phyloP scores from a whole-genome alignment of 2,797 vertebrate genomes.

The Todus mexicanus region DNA sequence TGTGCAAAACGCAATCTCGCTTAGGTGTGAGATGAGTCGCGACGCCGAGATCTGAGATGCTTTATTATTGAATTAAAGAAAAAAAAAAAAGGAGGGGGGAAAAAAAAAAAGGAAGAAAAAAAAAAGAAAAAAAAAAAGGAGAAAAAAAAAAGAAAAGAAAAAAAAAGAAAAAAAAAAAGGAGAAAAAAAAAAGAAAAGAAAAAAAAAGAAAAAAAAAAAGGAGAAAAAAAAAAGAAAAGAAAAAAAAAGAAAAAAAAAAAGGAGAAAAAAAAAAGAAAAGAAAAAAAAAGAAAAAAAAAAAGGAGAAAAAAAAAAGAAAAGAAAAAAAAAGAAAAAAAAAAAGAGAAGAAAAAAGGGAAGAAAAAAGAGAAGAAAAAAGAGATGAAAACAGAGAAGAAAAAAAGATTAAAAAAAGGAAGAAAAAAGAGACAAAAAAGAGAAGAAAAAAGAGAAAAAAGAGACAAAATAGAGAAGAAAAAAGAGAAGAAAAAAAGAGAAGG shows the following conservation, averaged over 20 bases:
- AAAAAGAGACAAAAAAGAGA: not conserved
- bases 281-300: not conserved
- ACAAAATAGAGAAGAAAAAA: too few species aligned
- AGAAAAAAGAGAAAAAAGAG: not conserved
- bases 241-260: too few species aligned
- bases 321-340: not conserved
- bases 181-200: not conserved
- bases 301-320: not conserved
- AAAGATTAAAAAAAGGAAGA: not conserved
- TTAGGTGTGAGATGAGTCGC: constrained; percentile 74
- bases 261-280: not conserved
- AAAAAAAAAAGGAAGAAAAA: not conserved
- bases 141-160: too few species aligned
- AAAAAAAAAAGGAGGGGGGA: not conserved
- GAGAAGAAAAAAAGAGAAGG: not conserved
- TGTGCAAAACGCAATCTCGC: constrained; percentile 69
- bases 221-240: not conserved
- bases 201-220: not conserved
- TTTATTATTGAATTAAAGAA: constrained; percentile 35
- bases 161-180: not conserved
- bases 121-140: not conserved
- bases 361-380: not conserved
- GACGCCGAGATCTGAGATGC: constrained; percentile 31
- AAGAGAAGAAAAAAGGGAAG: too few species aligned
- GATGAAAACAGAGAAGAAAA: too few species aligned